These are phyloP conservation scores for Atherinosoma microstoma DNA, from an alignment of 2,797 vertebrate genomes.

Conservation along the genomic window DNA sequence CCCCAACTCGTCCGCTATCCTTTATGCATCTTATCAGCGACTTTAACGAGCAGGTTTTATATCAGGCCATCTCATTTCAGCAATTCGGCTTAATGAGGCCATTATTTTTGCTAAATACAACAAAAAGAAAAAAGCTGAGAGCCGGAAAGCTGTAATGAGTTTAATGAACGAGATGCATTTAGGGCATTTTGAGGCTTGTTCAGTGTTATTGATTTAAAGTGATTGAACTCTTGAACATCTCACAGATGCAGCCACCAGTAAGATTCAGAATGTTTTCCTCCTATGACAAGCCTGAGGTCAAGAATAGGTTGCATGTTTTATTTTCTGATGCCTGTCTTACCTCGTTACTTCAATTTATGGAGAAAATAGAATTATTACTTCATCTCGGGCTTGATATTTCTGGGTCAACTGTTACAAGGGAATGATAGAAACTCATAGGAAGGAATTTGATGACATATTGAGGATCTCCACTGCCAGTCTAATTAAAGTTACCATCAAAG, in stretches of 20 bases:
- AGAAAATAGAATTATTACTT: constrained; percentile 39
- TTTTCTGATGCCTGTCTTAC: constrained; percentile 32
- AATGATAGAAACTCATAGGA: constrained; percentile 34
- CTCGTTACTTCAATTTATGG: constrained; percentile 26
- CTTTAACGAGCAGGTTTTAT: constrained; percentile 21
- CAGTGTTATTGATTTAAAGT: constrained; percentile 74
- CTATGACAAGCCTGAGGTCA: constrained; percentile 45
- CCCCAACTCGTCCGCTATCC: not conserved
- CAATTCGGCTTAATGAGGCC: constrained; percentile 70
- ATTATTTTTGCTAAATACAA: constrained; percentile 73
- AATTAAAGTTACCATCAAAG: constrained; percentile 69
- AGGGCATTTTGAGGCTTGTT: constrained; percentile 68
- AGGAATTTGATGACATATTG: constrained; percentile 37
- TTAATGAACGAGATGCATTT: constrained; percentile 78
- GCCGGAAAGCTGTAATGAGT: constrained; percentile 54
- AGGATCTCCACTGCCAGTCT: constrained; percentile 36
- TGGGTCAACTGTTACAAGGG: constrained; percentile 25
- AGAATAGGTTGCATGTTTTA: constrained; percentile 53
- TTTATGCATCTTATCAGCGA: constrained; percentile 8
- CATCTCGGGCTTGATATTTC: constrained; percentile 19
- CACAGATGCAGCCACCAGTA: constrained; percentile 46
- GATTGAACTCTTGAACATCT: constrained; percentile 70
- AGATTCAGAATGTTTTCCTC: constrained; percentile 45
- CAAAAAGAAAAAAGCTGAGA: constrained; percentile 25
- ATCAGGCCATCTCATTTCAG: constrained; percentile 40